Evolutionary conservation across 2,888 invertebrate species (phyloP), one percentile per base, ranked within the genome.

Genomic region (Lacanobia wlatinum): DNA sequence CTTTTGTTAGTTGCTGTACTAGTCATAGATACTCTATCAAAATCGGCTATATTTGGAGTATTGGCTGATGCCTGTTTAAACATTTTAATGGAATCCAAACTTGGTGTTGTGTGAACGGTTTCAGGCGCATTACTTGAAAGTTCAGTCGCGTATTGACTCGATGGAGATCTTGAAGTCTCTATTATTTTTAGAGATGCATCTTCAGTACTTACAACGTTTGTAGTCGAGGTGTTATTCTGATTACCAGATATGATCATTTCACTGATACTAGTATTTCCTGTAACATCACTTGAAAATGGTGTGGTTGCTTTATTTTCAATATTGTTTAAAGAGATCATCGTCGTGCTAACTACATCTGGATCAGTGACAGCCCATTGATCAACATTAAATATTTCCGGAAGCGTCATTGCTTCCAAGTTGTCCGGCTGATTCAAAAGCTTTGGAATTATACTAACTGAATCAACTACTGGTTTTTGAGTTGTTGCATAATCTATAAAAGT

Each of bases 351-450:
- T 59, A 3, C 9, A 34, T 52, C 34, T 53, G 63, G 34, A 52
- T 10, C 2, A 38, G 12, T 58, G 48, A 18, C 21, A n/a, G 52
- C 40, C 23, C 12, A 61, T 21, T 56, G 48, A 63, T 77, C 48
- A 38, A 16, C 9, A 48, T 55, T 50, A 0, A 16, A 46, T 52
- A 23, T 55, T 28, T 28, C 48, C 34, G 12, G 53, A 0, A 23
- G 2, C 2, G 12, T 43, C 23, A 12, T 16, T 28, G 5, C 50
- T 34, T 14, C 61, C 8, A 48, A n/a, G 48, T 21, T 50, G 2
- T 46, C 4, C 14, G 7, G 6, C 34, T 52, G 55, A 56, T 67
- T 64, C 9, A 28, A 2, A 48, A 5, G 16, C 12, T 12, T 48
- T 2, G 12, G 1, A 55, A 8, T 46, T 23, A 50, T 56, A 38